Percentiles rank a stretch among this genome's conserved stretches.
These are phyloP conservation scores for Heterodera schachtii DNA, from an alignment of 1,140 invertebrate genomes.

Conservation along the genomic window DNA sequence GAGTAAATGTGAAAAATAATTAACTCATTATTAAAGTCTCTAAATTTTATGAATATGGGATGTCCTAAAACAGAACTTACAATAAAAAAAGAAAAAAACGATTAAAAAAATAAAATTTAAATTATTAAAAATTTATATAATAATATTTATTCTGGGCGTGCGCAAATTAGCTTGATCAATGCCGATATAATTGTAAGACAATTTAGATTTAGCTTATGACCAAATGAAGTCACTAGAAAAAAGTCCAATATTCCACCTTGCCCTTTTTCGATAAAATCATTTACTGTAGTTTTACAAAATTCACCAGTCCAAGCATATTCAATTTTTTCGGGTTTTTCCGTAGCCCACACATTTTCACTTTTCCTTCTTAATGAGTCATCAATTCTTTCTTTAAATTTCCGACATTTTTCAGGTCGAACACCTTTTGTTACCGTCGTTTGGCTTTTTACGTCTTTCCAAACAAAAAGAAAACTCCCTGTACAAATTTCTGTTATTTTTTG, in stretches of 20 bases:
- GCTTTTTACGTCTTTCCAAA: background rate
- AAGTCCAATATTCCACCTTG: conserved; percentile 1
- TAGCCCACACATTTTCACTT: background rate
- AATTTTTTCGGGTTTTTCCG: background rate
- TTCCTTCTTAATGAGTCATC: background rate
- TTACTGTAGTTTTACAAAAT: background rate
- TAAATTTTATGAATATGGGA: too few species aligned
- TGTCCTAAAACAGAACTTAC: too few species aligned
- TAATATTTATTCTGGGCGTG: too few species aligned
- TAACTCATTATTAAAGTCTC: too few species aligned
- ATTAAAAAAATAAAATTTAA: too few species aligned
- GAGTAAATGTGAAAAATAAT: too few species aligned
- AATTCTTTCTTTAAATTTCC: background rate
- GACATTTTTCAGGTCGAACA: background rate
- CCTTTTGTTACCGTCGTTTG: background rate
- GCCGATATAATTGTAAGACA: too few species aligned
- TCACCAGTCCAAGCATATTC: background rate
- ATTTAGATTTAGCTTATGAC: background rate
- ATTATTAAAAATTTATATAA: too few species aligned
- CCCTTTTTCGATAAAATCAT: background rate
- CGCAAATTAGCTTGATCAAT: too few species aligned
- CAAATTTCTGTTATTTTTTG: background rate
- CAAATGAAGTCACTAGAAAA: background rate
- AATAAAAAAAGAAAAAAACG: too few species aligned
- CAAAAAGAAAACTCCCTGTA: background rate